Percentiles rank a stretch among this genome's conserved stretches.
phyloP scores from a whole-genome alignment of 2,113 vertebrate species.

The Pica pica region DNA sequence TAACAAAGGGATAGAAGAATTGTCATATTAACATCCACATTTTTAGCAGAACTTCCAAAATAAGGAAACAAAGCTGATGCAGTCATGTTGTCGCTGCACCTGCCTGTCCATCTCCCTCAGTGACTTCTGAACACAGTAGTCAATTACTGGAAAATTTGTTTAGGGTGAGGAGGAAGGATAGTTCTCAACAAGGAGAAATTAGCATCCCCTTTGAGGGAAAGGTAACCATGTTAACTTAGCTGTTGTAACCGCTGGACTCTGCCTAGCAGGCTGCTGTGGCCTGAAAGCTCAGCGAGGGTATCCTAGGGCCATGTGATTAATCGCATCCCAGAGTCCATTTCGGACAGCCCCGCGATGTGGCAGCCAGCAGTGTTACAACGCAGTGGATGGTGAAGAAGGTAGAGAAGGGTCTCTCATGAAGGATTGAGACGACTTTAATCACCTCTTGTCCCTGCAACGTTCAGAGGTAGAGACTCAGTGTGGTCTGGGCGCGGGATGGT shows the following conservation, averaged over 20 bases:
- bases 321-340: too few species aligned
- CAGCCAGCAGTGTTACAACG: too few species aligned
- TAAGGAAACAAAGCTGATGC: background rate
- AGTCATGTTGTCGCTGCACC: background rate
- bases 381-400: too few species aligned
- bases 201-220: background rate
- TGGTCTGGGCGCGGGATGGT: too few species aligned
- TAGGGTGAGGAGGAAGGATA: background rate
- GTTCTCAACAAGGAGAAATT: background rate
- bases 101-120: background rate
- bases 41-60: background rate
- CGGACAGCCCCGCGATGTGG: too few species aligned
- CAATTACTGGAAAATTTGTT: background rate
- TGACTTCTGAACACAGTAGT: background rate
- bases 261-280: too few species aligned
- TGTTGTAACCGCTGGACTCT: background rate
- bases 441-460: too few species aligned
- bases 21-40: background rate
- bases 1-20: background rate
- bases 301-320: too few species aligned
- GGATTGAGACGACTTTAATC: too few species aligned
- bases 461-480: too few species aligned
- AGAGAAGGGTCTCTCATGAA: too few species aligned
- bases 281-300: too few species aligned
- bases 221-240: background rate